Conservation (phyloP, 2,888 invertebrate genomes). For the Lochmaea crataegi region DNA sequence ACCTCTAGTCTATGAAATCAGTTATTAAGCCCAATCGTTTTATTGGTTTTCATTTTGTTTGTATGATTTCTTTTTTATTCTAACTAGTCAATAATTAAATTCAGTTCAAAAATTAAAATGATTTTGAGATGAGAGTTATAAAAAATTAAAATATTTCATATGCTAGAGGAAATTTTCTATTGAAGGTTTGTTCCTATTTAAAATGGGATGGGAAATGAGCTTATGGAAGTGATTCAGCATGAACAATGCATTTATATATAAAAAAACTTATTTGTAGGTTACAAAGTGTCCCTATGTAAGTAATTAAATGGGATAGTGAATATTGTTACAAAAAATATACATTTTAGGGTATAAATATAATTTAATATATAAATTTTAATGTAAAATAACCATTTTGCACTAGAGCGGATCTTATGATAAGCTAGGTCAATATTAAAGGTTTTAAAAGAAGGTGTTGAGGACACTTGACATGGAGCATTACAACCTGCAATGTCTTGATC, state of each 20-base stretch:
- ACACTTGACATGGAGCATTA: too few relatives aligned
- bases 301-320: background rate
- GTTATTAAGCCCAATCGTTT: background rate
- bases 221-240: background rate
- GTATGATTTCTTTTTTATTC: too few relatives aligned
- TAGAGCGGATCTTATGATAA: background rate
- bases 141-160: background rate
- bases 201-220: background rate
- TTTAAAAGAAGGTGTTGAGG: background rate
- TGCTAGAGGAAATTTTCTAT: background rate
- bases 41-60: background rate
- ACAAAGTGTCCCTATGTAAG: background rate
- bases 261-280: background rate
- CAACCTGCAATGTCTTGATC: too few relatives aligned
- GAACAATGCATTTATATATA: background rate
- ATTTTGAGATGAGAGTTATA: background rate
- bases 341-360: background rate
- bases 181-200: background rate
- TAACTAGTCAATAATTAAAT: background rate
- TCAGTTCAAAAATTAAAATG: background rate
- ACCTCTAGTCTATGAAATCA: conserved; percentile 10
- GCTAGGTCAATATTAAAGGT: background rate
- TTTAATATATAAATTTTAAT: background rate
- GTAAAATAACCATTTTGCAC: background rate
- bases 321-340: background rate